A percentile compares a stretch with the other conserved stretches of the same genome.
These are phyloP conservation scores for Anoplophora glabripennis DNA, from an alignment of 1,140 invertebrate genomes.

Conservation along the genomic window DNA sequence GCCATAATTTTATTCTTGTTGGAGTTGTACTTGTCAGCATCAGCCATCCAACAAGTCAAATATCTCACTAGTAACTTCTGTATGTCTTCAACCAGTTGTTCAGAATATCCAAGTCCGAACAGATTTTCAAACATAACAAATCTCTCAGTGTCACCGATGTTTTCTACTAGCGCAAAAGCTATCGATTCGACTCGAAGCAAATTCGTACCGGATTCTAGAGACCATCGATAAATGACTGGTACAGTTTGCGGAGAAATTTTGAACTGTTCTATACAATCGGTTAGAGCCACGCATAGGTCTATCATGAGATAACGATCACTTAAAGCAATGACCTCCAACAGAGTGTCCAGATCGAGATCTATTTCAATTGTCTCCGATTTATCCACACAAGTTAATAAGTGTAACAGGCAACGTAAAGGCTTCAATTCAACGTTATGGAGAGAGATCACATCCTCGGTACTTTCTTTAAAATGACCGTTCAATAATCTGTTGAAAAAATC, in stretches of 20 bases:
- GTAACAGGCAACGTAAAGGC: constrained; percentile 55
- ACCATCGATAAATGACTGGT: constrained; percentile 57
- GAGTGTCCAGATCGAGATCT: constrained; percentile 52
- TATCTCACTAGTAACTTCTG: constrained; percentile 33
- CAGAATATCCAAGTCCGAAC: constrained; percentile 38
- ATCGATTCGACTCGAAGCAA: constrained; percentile 57
- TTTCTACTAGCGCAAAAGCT: constrained; percentile 53
- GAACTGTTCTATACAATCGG: constrained; percentile 54
- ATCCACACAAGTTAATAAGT: constrained; percentile 53
- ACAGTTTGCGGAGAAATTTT: constrained; percentile 49
- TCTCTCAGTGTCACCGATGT: constrained; percentile 49
- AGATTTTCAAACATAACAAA: constrained; percentile 41
- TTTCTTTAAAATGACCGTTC: constrained; percentile 64
- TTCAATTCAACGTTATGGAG: constrained; percentile 57
- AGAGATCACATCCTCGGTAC: constrained; percentile 55
- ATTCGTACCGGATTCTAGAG: constrained; percentile 56
- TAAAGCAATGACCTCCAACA: constrained; percentile 63
- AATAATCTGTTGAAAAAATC: constrained; percentile 66
- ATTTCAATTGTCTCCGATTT: constrained; percentile 38
- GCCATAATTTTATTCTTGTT: no score
- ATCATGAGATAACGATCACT: constrained; percentile 64
- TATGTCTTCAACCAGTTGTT: constrained; percentile 42
- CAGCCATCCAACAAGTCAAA: constrained; percentile 5
- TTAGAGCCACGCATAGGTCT: constrained; percentile 55
- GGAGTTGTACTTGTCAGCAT: no score